A percentile compares a stretch with the other conserved stretches of the same genome.
These are phyloP conservation scores for Elaphurus davidianus DNA, from an alignment of 2,113 vertebrate species.

Conservation along the genomic window DNA sequence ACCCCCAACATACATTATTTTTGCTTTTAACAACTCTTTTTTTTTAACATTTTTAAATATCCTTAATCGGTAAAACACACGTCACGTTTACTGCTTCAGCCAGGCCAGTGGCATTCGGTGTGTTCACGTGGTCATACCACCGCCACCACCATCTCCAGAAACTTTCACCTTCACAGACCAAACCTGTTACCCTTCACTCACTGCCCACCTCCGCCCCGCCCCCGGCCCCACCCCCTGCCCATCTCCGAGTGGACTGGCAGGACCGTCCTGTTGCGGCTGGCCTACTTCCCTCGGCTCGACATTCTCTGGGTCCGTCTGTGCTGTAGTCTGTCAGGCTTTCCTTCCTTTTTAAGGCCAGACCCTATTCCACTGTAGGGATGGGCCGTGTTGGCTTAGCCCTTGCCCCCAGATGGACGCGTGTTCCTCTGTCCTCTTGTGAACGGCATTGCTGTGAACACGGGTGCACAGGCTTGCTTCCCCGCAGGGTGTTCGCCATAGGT, in stretches of 20 bases:
- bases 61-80: too few species aligned
- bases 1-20: too few species aligned
- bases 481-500: not conserved
- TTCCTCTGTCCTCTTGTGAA: not conserved
- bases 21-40: not conserved
- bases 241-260: too few species aligned
- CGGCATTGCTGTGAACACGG: fast-evolving
- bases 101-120: too few species aligned
- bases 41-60: not conserved
- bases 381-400: too few species aligned
- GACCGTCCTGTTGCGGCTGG: too few species aligned
- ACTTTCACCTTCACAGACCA: too few species aligned
- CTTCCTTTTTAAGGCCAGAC: not conserved
- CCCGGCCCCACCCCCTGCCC: not conserved
- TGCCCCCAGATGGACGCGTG: not conserved
- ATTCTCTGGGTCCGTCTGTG: fast-evolving
- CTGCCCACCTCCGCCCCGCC: not conserved
- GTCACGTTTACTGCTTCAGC: fast-evolving
- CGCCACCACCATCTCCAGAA: not conserved
- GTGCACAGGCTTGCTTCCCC: not conserved
- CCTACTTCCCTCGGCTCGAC: too few species aligned
- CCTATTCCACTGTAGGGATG: not conserved
- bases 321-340: not conserved
- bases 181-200: fast-evolving
- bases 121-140: fast-evolving